Evolutionary conservation across 2,113 vertebrate genomes (phyloP).

Genomic region (Pseudorasbora parva): DNA sequence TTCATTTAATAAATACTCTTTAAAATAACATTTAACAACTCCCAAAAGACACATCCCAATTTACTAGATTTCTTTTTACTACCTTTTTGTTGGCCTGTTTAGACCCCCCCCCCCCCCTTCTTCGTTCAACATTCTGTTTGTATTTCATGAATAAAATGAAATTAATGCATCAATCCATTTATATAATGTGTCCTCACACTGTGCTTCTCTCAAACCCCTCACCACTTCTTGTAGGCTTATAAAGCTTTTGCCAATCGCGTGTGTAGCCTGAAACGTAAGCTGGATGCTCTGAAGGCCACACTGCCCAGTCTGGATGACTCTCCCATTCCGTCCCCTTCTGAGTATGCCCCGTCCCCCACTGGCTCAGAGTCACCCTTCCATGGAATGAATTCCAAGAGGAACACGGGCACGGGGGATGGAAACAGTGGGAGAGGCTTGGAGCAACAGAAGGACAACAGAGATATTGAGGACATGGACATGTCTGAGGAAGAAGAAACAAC

Average conservation of each 20-base stretch:
- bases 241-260: slow-evolving; percentile 95
- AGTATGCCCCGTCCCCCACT: slow-evolving; percentile 92
- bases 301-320: slow-evolving; percentile 93
- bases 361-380: slow-evolving; percentile 94
- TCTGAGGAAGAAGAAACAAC: slow-evolving; percentile 85
- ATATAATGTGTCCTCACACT: background rate
- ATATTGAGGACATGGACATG: slow-evolving; percentile 95
- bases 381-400: slow-evolving; percentile 72
- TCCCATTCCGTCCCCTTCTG: slow-evolving; percentile 90
- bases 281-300: slow-evolving; percentile 91
- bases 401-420: slow-evolving; percentile 67
- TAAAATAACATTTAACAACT: too few relatives aligned
- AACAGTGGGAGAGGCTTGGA: slow-evolving; percentile 70
- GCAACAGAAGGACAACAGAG: slow-evolving; percentile 79
- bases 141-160: too few relatives aligned
- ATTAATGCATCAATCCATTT: background rate
- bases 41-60: too few relatives aligned
- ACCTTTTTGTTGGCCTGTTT: too few relatives aligned
- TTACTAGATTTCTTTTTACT: too few relatives aligned
- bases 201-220: background rate
- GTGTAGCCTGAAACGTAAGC: slow-evolving; percentile 91
- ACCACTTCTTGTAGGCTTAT: slow-evolving; percentile 83
- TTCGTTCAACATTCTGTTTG: too few relatives aligned
- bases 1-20: too few relatives aligned
- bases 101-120: too few relatives aligned